Percentiles rank a stretch among this genome's conserved stretches.
Evolutionary conservation across 2,113 vertebrate genomes (phyloP).

Genomic region (Hippocampus zosterae): DNA sequence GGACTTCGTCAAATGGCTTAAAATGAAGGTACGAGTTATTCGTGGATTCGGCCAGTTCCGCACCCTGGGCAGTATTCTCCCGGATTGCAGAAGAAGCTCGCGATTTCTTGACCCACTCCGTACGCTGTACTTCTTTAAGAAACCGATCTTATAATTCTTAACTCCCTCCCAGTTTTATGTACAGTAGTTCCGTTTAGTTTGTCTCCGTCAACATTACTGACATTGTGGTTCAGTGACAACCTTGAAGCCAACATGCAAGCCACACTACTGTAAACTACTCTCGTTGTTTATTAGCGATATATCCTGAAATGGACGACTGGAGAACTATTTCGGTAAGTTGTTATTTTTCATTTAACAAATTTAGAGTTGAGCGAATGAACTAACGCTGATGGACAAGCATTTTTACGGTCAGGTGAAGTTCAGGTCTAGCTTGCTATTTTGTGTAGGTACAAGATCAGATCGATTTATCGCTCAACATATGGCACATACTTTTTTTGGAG

Average conservation of each 20-base stretch:
- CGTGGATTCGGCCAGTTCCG: not conserved
- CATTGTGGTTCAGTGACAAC: not conserved
- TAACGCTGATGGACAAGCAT: not conserved
- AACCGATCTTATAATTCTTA: not conserved
- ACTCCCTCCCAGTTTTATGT: not conserved
- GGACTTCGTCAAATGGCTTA: constrained; percentile 30
- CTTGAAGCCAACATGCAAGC: not conserved
- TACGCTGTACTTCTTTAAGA: constrained; percentile 45
- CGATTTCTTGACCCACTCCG: not conserved
- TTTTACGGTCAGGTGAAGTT: not conserved
- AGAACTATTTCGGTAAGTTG: constrained; percentile 43
- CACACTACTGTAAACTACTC: constrained; percentile 25
- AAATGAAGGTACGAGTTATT: constrained; percentile 44
- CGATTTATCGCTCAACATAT: not conserved
- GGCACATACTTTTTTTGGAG: constrained; percentile 9
- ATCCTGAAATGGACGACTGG: constrained; percentile 39
- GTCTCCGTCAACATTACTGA: not conserved
- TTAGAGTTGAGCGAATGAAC: not conserved
- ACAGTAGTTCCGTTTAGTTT: not conserved
- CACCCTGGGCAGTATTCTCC: not conserved
- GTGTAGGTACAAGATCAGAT: not conserved
- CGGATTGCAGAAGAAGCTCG: not conserved
- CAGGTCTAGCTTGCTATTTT: not conserved
- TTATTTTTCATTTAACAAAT: not conserved
- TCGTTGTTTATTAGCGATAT: not conserved